Evolutionary conservation across 1,140 invertebrate species (phyloP).

Genomic region (Drosophila sproati): DNA sequence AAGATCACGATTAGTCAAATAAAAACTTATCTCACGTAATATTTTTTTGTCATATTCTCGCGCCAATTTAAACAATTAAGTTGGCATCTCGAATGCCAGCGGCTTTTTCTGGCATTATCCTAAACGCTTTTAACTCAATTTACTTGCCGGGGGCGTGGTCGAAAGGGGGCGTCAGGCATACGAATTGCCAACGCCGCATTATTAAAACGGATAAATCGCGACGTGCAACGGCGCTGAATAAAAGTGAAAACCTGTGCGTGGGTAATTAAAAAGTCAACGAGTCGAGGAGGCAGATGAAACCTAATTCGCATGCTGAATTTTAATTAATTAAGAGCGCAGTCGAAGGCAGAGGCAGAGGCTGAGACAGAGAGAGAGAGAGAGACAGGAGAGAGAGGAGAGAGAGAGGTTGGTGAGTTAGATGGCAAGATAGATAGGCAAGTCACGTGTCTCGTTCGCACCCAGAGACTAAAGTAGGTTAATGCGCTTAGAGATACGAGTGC

Average conservation of each 20-base stretch:
- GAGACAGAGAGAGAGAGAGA: constrained; percentile 6
- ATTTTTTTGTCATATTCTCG: constrained; percentile 31
- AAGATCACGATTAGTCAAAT: neutral
- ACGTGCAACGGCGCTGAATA: constrained; percentile 68
- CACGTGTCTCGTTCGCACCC: constrained; percentile 39
- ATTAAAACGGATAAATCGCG: constrained; percentile 80
- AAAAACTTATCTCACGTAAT: neutral
- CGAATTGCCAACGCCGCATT: constrained; percentile 42
- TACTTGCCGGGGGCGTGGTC: constrained; percentile 26
- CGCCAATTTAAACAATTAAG: constrained; percentile 48
- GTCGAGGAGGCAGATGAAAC: constrained; percentile 35
- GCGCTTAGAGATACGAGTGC: constrained; percentile 27
- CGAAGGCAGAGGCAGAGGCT: constrained; percentile 5
- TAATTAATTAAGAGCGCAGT: constrained; percentile 73
- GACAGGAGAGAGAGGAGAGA: neutral
- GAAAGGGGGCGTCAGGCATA: constrained; percentile 3
- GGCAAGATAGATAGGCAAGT: constrained; percentile 28
- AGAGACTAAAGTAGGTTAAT: constrained; percentile 70
- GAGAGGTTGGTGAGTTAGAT: neutral
- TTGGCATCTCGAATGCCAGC: constrained; percentile 25
- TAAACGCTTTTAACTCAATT: constrained; percentile 71
- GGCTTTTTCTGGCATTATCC: constrained; percentile 65
- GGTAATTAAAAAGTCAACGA: constrained; percentile 71
- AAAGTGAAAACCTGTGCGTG: constrained; percentile 82
- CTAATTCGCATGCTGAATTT: constrained; percentile 80